Evolutionary conservation across 2,113 vertebrate species (phyloP).

Genomic region (Apteryx owenii): DNA sequence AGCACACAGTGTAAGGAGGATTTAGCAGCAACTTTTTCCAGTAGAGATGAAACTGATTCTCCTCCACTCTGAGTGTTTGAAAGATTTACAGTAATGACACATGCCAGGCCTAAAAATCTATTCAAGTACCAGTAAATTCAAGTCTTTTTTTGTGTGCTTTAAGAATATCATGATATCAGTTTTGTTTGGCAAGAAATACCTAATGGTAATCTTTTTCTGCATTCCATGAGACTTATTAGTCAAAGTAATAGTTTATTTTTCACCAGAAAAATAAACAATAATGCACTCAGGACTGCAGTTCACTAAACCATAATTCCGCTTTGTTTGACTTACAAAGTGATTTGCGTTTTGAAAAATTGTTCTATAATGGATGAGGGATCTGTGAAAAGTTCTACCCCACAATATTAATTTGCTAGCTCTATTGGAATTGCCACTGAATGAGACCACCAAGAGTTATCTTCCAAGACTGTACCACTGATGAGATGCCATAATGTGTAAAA

Average conservation of each 20-base stretch:
- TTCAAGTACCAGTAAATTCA: conserved; percentile 71
- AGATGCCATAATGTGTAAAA: background rate
- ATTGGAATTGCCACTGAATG: conserved; percentile 73
- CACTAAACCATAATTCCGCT: conserved; percentile 79
- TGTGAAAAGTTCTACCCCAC: conserved; percentile 69
- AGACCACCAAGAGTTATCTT: conserved; percentile 81
- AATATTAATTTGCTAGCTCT: conserved; percentile 70
- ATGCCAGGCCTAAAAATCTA: conserved; percentile 67
- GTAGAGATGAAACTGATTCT: conserved; percentile 43
- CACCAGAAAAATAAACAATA: conserved; percentile 90
- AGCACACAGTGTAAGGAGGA: background rate
- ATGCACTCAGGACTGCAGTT: conserved; percentile 76
- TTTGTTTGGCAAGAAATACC: conserved; percentile 78
- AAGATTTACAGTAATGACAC: conserved; percentile 65
- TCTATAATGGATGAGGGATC: conserved; percentile 84
- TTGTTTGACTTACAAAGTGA: conserved; percentile 91
- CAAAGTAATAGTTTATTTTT: conserved; percentile 94
- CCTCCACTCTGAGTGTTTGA: conserved; percentile 54
- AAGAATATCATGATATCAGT: conserved; percentile 74
- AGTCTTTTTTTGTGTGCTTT: conserved; percentile 62
- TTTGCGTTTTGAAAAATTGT: conserved; percentile 88
- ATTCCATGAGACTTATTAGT: conserved; percentile 92
- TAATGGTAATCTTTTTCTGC: conserved; percentile 78
- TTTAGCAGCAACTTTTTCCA: conserved; percentile 49
- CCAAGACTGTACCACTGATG: background rate